phyloP scores from a whole-genome alignment of 2,888 invertebrate species.

The Pteria penguin region DNA sequence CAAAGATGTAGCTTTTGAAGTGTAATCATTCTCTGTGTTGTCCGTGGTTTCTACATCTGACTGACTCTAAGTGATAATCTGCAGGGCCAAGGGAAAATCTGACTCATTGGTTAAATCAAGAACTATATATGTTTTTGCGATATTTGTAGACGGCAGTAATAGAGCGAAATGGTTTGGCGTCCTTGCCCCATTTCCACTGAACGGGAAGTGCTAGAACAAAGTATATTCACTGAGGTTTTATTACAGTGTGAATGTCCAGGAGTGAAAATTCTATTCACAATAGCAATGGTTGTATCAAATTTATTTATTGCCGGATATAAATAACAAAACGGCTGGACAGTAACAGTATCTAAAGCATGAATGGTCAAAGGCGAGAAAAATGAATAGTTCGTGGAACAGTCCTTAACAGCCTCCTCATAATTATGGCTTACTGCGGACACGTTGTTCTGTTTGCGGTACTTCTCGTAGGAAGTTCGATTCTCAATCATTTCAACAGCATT shows the following conservation, averaged over 20 bases:
- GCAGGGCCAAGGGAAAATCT: too few species aligned
- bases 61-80: too few species aligned
- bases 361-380: not conserved
- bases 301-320: not conserved
- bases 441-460: not conserved
- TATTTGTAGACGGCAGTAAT: not conserved
- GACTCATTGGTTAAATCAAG: too few species aligned
- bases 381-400: not conserved
- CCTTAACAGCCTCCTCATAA: not conserved
- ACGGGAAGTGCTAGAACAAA: not conserved
- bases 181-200: not conserved
- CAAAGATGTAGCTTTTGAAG: too few species aligned
- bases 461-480: not conserved
- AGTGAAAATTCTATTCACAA: too few species aligned
- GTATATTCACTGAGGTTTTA: conserved; percentile 8
- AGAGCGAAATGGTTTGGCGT: too few species aligned
- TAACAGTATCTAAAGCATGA: too few species aligned
- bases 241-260: not conserved
- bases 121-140: too few species aligned
- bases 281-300: not conserved
- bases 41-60: too few species aligned
- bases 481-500: conserved; percentile 1
- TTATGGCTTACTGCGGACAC: not conserved
- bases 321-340: not conserved
- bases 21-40: too few species aligned